A percentile compares a stretch with the other conserved stretches of the same genome.
Conservation (phyloP, 2,797 vertebrate species). For the Acropternis orthonyx region DNA sequence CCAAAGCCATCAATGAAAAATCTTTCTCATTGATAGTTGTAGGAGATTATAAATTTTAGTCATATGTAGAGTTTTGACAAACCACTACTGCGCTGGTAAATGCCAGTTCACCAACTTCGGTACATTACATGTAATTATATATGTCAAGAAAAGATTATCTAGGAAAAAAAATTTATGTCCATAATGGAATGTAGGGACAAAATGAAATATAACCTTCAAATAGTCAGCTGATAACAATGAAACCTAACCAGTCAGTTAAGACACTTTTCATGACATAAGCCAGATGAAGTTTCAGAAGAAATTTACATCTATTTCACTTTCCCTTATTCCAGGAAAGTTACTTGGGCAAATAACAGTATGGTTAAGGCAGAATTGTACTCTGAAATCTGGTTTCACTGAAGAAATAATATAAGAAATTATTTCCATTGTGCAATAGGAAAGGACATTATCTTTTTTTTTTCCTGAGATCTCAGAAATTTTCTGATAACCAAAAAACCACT, state of each 20-base stretch:
- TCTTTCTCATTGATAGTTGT: background rate
- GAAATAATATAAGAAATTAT: background rate
- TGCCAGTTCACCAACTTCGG: background rate
- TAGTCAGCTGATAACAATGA: background rate
- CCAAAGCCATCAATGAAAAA: background rate
- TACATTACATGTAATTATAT: background rate
- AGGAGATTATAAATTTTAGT: background rate
- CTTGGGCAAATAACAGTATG: background rate
- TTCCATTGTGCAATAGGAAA: background rate
- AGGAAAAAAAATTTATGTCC: background rate
- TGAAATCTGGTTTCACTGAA: background rate
- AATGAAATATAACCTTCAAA: background rate
- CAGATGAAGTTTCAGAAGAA: background rate
- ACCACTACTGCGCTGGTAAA: background rate
- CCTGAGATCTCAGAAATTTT: background rate
- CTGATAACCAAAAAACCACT: background rate
- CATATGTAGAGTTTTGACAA: background rate
- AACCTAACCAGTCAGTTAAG: background rate
- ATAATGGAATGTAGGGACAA: background rate
- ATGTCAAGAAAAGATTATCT: background rate
- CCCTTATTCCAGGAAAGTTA: background rate
- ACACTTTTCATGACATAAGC: rapidly evolving
- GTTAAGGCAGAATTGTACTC: background rate
- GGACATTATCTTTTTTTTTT: background rate
- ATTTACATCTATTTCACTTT: background rate